Evolutionary conservation across 2,113 vertebrate genomes (phyloP), one percentile per base, ranked within the genome.

Genomic region (Odontophorus gujanensis): DNA sequence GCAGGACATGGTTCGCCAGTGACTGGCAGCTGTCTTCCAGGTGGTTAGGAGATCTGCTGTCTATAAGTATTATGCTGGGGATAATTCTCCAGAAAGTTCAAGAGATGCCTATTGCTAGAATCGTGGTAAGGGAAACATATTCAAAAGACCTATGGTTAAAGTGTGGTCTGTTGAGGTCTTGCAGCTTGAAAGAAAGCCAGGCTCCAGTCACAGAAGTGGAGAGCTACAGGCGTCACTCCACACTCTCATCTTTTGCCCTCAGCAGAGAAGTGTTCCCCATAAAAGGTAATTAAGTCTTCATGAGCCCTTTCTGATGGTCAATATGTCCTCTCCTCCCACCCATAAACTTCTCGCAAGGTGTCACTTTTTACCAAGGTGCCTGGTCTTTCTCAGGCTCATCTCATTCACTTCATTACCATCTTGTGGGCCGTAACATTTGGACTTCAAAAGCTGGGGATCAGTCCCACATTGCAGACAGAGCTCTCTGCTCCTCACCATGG

Each of bases 391-490:
- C 36, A 42, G 32, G 6, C 19, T 53, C 22, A 73, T 50, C 30
- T 43, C 24, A 26, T 36, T 66, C 18, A 22, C 0, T 0, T 63
- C 26, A 20, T 40, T 61, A 32, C 17, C 8, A 25, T 30, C 25
- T 30, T n/a, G 0, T 30, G 24, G 16, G 30, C 17, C 63, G 32
- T n/a, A 65, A 34, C 3, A 4, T 8, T n/a, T 13, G n/a, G 19
- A 63, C 21, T 74, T 61, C 6, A 45, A 34, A 66, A 36, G 10
- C 67, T 76, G 38, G 21, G 7, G 4, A 4, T 42, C 0, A 0
- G 13, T 40, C n/a, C 34, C 25, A 7, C 0, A 0, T 7, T 24
- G 30, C 7, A 24, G 57, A 16, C 11, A 16, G 51, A 43, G 32
- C 2, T 85, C 21, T 21, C 6, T 21, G 7, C 43, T 82, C 42